Evolutionary conservation across 1,140 invertebrate genomes (phyloP), one percentile per base, ranked within the genome.

Genomic region (Zaprionus davidi): DNA sequence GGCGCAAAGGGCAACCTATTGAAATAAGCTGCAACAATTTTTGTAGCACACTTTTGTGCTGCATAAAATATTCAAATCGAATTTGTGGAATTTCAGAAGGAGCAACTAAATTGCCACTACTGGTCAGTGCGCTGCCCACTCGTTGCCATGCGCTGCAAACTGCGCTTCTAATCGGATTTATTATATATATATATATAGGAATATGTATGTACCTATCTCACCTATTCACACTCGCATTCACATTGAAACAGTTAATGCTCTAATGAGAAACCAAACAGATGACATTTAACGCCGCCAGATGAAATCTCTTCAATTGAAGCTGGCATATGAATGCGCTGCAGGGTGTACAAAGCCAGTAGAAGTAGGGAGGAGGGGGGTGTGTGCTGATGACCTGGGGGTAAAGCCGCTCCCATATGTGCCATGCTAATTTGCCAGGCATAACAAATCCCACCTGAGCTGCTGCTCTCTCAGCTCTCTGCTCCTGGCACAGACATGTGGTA

Each of bases 1-100:
- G 60, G 71, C 63, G 46, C 75, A 85, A 84, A 84, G 78, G 81
- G 81, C 78, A 78, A 31, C 56, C 34, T 57, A 81, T 31, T 41
- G 51, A 65, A 41, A 36, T 26, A 58, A 58, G 44, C 9, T 22
- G 55, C 13, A 2, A 17, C 20, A 44, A 12, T 51, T 51, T 60
- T 17, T 55, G 38, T 26, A 56, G 59, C 46, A 63, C 15, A 26
- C 4, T 58, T 59, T 31, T 51, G 15, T 20, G 53, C 20, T 53
- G 20, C 79, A 69, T 69, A 5, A 69, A 51, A 60, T 46, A 68
- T 58, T 51, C 66, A 56, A 67, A 53, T 64, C 34, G 13, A 41
- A 41, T 56, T 55, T 71, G 69, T 62, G 72, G 41, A 73, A 70
- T 84, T 62, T 70, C 67, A 31, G 62, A n/a, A 26, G 28, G 38